Percentiles rank a stretch among this genome's conserved stretches.
Evolutionary conservation across 92 coral and sea anemone species (phyloP).

Genomic region (Chrysogorgia sp.): DNA sequence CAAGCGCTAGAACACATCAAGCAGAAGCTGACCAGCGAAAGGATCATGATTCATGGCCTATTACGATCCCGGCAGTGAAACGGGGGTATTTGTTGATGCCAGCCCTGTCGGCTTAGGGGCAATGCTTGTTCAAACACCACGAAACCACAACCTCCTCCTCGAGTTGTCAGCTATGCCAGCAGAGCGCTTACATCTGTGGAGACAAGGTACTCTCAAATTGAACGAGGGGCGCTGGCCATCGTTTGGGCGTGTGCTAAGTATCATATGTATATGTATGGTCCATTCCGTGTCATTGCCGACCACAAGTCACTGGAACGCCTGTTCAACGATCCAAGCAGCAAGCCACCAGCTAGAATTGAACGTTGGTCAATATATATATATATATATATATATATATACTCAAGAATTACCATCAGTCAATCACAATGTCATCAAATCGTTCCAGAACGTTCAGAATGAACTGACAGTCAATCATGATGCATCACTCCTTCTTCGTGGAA

Average conservation of each 20-base stretch:
- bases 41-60: conserved; percentile 42
- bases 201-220: conserved; percentile 52
- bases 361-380: conserved; percentile 21
- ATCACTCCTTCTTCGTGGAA: too few relatives aligned
- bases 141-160: conserved; percentile 1
- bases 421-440: too few relatives aligned
- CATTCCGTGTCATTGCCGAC: conserved; percentile 22
- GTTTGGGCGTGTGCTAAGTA: conserved; percentile 44
- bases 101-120: conserved; percentile 52
- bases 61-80: conserved; percentile 37
- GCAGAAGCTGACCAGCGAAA: conserved; percentile 19
- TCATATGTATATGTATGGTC: conserved; percentile 47
- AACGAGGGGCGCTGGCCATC: conserved; percentile 39
- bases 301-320: conserved; percentile 27
- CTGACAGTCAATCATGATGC: too few relatives aligned
- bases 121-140: conserved; percentile 17
- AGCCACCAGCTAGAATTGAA: conserved; percentile 31
- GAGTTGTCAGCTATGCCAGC: conserved; percentile 37
- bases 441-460: too few relatives aligned
- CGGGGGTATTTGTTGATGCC: conserved; percentile 46
- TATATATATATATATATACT: conserved; percentile 11
- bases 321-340: conserved; percentile 26
- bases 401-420: too few relatives aligned
- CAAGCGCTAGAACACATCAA: conserved; percentile 26
- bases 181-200: conserved; percentile 46